Conservation (phyloP, 2,797 vertebrate genomes). For the Lophotriccus pileatus region DNA sequence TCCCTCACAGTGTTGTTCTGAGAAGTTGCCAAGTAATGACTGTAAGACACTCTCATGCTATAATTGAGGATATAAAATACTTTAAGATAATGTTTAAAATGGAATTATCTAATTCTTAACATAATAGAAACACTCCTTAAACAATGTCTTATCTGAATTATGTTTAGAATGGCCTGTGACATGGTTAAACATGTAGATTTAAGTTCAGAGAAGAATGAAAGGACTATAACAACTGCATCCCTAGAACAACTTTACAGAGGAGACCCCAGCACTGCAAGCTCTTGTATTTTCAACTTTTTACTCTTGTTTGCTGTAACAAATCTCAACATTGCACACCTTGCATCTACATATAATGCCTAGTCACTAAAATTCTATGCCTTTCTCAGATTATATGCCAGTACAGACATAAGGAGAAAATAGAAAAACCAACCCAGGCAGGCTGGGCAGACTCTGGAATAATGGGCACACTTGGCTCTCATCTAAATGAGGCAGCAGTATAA, state of each 20-base stretch:
- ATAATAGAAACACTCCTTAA: not conserved
- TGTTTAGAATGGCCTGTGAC: not conserved
- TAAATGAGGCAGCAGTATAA: not conserved
- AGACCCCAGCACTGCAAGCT: not conserved
- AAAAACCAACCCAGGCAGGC: not conserved
- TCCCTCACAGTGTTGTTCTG: not conserved
- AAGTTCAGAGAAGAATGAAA: not conserved
- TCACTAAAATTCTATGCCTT: not conserved
- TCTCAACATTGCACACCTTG: not conserved
- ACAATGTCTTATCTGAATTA: not conserved
- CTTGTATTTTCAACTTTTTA: not conserved
- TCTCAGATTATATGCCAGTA: not conserved
- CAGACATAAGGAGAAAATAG: not conserved
- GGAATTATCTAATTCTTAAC: not conserved
- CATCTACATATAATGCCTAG: not conserved
- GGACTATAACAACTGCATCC: not conserved
- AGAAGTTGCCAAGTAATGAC: not conserved
- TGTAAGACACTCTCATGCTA: not conserved
- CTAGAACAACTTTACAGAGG: not conserved
- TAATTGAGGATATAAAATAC: not conserved
- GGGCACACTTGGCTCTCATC: not conserved
- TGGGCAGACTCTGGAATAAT: not conserved
- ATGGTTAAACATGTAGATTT: not conserved
- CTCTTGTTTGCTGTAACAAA: not conserved
- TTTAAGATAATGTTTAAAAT: not conserved